These are phyloP conservation scores for Hiodon tergisus DNA, from an alignment of 2,113 vertebrate species.

Conservation along the genomic window DNA sequence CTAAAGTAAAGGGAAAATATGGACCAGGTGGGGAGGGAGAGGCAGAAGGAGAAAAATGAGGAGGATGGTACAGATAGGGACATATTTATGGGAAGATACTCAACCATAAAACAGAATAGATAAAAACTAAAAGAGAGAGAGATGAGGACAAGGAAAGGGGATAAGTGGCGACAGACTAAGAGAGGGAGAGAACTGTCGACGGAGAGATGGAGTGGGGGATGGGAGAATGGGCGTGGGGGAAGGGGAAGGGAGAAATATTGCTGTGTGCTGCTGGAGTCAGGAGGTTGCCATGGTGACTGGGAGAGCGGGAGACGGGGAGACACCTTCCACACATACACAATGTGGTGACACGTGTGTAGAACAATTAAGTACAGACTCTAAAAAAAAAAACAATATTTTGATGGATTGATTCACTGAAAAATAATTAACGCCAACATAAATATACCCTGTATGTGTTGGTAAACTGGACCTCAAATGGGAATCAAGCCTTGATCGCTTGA, in stretches of 20 bases:
- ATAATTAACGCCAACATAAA: no score
- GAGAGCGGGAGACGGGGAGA: conserved; percentile 20
- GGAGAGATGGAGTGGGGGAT: conserved; percentile 41
- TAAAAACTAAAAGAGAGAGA: background rate
- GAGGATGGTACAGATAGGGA: no score
- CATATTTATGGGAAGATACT: background rate
- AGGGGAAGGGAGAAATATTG: conserved; percentile 35
- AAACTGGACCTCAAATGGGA: no score
- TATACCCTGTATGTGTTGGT: no score
- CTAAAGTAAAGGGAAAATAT: no score
- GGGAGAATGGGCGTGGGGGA: conserved; percentile 35
- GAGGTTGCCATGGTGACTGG: conserved; percentile 39
- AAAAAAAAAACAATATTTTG: no score
- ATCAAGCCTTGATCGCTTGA: no score
- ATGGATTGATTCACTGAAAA: no score
- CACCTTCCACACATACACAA: background rate
- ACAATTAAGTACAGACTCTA: background rate
- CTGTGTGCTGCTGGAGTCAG: conserved; percentile 36
- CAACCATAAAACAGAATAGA: background rate
- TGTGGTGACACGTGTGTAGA: background rate
- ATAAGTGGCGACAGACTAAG: conserved; percentile 32
- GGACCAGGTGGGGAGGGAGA: background rate
- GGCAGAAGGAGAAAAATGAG: no score
- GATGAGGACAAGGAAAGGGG: conserved; percentile 39
- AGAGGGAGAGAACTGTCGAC: conserved; percentile 19